These are phyloP conservation scores for Elysia crispata DNA, from an alignment of 2,888 invertebrate species.

Conservation along the genomic window DNA sequence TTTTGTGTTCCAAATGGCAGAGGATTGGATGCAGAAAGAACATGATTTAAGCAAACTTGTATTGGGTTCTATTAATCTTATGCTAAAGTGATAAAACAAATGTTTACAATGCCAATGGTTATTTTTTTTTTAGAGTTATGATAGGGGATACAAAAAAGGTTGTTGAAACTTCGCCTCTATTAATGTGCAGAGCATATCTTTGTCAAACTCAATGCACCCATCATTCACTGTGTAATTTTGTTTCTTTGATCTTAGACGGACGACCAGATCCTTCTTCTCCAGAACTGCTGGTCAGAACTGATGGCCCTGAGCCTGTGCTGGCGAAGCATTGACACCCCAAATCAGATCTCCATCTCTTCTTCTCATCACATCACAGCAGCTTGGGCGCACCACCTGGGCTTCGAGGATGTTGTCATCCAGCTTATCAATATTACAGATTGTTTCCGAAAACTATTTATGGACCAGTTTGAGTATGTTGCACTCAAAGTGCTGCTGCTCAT, in stretches of 20 bases:
- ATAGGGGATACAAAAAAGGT: too few relatives aligned
- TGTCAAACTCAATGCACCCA: too few relatives aligned
- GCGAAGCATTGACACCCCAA: constrained; percentile 92
- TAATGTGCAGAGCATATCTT: too few relatives aligned
- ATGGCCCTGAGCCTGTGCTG: constrained; percentile 80
- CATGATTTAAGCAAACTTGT: too few relatives aligned
- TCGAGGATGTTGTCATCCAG: constrained; percentile 92
- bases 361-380: constrained; percentile 80
- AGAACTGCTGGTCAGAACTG: constrained; percentile 94
- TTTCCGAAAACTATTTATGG: constrained; percentile 90
- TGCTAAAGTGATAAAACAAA: too few relatives aligned
- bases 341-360: constrained; percentile 56
- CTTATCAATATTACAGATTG: constrained; percentile 97
- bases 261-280: constrained; percentile 96
- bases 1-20: too few relatives aligned
- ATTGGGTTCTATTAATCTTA: too few relatives aligned
- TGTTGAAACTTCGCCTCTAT: too few relatives aligned
- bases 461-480: constrained; percentile 97
- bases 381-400: constrained; percentile 82
- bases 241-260: constrained; percentile 92
- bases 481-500: constrained; percentile 95
- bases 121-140: too few relatives aligned
- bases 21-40: too few relatives aligned
- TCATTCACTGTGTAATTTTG: constrained; percentile 26
- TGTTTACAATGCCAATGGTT: too few relatives aligned